phyloP scores from a whole-genome alignment of 2,797 vertebrate species.

The Bucorvus abyssinicus region DNA sequence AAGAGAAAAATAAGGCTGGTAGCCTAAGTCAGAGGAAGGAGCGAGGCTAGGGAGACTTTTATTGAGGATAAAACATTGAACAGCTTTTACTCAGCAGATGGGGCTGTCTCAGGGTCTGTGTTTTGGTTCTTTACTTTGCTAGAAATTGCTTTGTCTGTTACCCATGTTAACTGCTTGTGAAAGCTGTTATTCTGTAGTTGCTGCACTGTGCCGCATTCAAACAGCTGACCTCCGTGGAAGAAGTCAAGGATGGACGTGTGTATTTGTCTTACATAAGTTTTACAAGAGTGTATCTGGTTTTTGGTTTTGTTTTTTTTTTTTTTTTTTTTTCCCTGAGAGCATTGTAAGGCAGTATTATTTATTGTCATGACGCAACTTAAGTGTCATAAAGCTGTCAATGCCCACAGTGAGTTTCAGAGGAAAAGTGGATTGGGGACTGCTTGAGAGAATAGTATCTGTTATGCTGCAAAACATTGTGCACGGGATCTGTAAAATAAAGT shows the following conservation, averaged over 20 bases:
- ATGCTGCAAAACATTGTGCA: not conserved
- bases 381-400: not conserved
- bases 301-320: not conserved
- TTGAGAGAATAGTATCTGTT: not conserved
- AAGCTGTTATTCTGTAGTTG: not conserved
- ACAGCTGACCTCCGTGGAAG: not conserved
- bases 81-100: not conserved
- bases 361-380: not conserved
- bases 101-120: not conserved
- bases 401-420: not conserved
- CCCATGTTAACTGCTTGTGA: not conserved
- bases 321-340: not conserved
- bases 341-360: not conserved
- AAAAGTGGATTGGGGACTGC: not conserved
- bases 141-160: not conserved
- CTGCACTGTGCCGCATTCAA: not conserved
- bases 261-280: not conserved
- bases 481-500: not conserved
- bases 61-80: not conserved
- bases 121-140: not conserved
- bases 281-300: not conserved
- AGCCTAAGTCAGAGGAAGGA: not conserved
- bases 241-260: not conserved
- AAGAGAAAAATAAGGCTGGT: not conserved
- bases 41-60: not conserved